phyloP scores from a whole-genome alignment of 2,113 vertebrate genomes.

The Microtus montanus region DNA sequence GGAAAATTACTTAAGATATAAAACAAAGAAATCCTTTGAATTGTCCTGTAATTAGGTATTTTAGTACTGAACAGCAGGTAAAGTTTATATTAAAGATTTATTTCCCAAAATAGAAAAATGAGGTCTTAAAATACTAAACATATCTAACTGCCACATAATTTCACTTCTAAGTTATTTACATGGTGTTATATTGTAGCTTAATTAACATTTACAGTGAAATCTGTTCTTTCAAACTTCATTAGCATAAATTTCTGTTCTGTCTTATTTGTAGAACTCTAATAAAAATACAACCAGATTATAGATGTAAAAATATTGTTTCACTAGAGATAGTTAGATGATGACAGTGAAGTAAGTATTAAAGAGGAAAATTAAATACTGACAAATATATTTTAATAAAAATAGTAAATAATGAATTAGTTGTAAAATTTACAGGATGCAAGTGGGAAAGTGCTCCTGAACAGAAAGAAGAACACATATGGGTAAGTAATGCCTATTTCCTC shows the following conservation, averaged over 20 bases:
- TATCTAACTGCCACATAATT: neutral
- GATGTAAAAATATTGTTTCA: slow-evolving; percentile 7
- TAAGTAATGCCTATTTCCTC: neutral
- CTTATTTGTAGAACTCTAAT: slow-evolving; percentile 14
- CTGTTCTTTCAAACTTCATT: slow-evolving; percentile 40
- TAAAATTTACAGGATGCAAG: neutral
- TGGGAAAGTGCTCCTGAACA: neutral
- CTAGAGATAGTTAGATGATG: slow-evolving; percentile 19
- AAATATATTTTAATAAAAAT: neutral
- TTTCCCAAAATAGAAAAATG: slow-evolving; percentile 21
- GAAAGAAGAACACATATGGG: neutral
- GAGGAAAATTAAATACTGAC: slow-evolving; percentile 37
- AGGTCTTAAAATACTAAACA: neutral
- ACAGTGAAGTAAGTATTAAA: slow-evolving; percentile 41
- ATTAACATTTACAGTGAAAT: slow-evolving; percentile 38
- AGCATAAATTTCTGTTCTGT: slow-evolving; percentile 36
- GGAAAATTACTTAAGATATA: slow-evolving; percentile 33
- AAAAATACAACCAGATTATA: slow-evolving; percentile 45
- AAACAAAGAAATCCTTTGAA: neutral
- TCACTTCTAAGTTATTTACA: slow-evolving; percentile 40
- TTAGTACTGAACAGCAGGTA: neutral
- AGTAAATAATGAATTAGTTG: slow-evolving; percentile 3
- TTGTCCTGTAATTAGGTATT: slow-evolving; percentile 17
- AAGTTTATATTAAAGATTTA: slow-evolving; percentile 21
- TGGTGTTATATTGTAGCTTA: slow-evolving; percentile 8